phyloP scores from a whole-genome alignment of 2,797 vertebrate species.

The Champsocephalus gunnari region DNA sequence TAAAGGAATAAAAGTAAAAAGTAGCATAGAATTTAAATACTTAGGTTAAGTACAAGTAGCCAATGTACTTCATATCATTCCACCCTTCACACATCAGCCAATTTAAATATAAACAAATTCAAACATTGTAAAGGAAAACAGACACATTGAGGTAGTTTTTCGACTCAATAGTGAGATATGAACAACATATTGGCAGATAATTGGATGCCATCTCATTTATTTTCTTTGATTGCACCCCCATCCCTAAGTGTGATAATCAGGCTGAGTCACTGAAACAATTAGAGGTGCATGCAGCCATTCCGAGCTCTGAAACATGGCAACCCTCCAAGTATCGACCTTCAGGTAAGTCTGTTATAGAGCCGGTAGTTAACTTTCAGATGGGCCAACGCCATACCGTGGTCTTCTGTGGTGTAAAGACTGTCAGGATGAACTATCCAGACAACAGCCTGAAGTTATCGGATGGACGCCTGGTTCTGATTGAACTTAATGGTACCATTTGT shows the following conservation, averaged over 20 bases:
- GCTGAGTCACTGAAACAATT: background rate
- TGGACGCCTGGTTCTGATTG: slow-evolving; percentile 56
- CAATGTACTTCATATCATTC: too few relatives aligned
- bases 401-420: slow-evolving; percentile 29
- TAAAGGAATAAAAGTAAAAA: too few relatives aligned
- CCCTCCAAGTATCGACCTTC: background rate
- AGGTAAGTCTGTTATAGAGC: slow-evolving; percentile 9
- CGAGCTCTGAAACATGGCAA: slow-evolving; percentile 5
- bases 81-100: too few relatives aligned
- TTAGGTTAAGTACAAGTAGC: too few relatives aligned
- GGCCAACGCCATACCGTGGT: background rate
- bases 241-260: background rate
- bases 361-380: slow-evolving; percentile 20
- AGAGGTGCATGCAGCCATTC: background rate
- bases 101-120: too few relatives aligned
- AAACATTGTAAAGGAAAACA: too few relatives aligned
- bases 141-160: too few relatives aligned
- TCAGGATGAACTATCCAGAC: slow-evolving; percentile 33
- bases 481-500: slow-evolving; percentile 65
- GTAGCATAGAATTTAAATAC: too few relatives aligned
- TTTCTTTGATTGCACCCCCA: background rate
- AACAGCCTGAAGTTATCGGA: slow-evolving; percentile 37
- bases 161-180: too few relatives aligned
- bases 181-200: background rate
- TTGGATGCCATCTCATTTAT: background rate